Conservation (phyloP, 2,888 invertebrate species). For the Smittia sp. region DNA sequence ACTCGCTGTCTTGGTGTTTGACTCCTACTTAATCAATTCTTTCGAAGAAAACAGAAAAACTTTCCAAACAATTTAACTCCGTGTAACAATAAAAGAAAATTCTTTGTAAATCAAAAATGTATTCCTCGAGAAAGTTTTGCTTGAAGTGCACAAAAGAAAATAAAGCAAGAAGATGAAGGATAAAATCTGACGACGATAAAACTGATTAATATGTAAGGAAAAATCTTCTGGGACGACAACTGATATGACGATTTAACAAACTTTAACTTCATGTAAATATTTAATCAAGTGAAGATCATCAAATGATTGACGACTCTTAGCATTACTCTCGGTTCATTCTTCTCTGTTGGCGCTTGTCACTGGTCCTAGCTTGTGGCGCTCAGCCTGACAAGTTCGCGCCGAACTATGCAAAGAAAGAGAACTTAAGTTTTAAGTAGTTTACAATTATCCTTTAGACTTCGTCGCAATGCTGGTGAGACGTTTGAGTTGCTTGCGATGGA, state of each 20-base stretch:
- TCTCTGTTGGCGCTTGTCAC: neutral
- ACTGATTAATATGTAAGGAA: neutral
- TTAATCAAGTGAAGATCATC: neutral
- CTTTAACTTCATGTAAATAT: neutral
- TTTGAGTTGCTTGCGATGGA: neutral
- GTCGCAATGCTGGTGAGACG: neutral
- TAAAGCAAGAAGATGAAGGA: neutral
- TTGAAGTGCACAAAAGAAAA: conserved; percentile 2
- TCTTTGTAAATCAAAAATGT: neutral
- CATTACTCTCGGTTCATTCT: neutral
- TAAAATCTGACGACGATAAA: conserved; percentile 4
- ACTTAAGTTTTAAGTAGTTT: conserved; percentile 1
- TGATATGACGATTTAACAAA: neutral
- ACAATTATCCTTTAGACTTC: neutral
- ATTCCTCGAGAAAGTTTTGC: neutral
- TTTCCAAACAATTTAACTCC: neutral
- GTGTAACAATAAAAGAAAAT: neutral
- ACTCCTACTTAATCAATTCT: neutral
- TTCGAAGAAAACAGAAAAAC: neutral
- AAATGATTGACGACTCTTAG: neutral
- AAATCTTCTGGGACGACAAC: neutral
- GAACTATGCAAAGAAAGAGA: neutral
- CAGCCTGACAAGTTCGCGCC: neutral
- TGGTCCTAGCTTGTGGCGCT: neutral
- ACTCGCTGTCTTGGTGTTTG: too few relatives aligned